Evolutionary conservation across 2,888 invertebrate genomes (phyloP).

Genomic region (Heliconius aoede): DNA sequence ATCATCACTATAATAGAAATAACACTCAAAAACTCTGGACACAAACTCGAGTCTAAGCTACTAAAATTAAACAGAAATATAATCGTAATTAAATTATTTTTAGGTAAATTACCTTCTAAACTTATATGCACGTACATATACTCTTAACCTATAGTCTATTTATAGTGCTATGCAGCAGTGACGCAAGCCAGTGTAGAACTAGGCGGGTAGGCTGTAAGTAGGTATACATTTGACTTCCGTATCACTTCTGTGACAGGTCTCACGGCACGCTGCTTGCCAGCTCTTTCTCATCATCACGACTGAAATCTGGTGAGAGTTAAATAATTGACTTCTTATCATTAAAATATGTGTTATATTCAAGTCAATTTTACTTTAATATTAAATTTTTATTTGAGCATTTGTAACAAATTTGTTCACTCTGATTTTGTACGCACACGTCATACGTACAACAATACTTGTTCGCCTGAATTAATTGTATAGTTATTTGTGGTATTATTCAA

Average conservation of each 20-base stretch:
- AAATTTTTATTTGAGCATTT: neutral
- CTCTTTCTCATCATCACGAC: slow-evolving; percentile 15
- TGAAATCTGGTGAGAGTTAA: slow-evolving; percentile 16
- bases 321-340: neutral
- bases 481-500: slow-evolving; percentile 3
- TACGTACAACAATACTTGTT: neutral
- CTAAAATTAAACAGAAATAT: too few relatives aligned
- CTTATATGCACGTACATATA: neutral
- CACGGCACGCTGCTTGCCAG: slow-evolving; percentile 39
- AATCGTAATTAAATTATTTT: too few relatives aligned
- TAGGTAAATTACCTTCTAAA: too few relatives aligned
- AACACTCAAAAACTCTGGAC: too few relatives aligned
- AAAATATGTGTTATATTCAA: neutral
- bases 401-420: neutral
- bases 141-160: slow-evolving; percentile 4
- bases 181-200: slow-evolving; percentile 26
- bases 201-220: slow-evolving; percentile 21
- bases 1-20: too few relatives aligned
- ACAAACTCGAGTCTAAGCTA: too few relatives aligned
- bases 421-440: neutral
- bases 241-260: slow-evolving; percentile 38
- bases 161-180: slow-evolving; percentile 26
- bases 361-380: neutral
- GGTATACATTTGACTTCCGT: slow-evolving; percentile 39
- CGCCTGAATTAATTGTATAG: neutral